Conservation (phyloP, 2,113 vertebrate species). For the Larimichthys crocea region DNA sequence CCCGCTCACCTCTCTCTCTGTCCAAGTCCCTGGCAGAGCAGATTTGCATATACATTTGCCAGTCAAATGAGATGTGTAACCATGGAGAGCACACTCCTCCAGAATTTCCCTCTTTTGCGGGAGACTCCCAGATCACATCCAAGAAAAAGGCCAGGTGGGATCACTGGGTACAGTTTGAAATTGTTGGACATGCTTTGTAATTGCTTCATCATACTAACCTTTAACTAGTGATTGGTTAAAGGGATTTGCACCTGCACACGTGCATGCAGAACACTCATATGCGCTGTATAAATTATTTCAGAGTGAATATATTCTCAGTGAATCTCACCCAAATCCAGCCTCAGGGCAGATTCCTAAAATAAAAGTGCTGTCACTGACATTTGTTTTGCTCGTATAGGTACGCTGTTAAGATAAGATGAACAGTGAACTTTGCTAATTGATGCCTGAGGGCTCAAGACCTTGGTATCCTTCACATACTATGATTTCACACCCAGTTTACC, state of each 20-base stretch:
- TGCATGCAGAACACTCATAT: neutral
- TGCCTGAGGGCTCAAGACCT: neutral
- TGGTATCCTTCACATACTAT: neutral
- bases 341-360: neutral
- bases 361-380: neutral
- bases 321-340: slow-evolving; percentile 3
- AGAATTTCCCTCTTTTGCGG: slow-evolving; percentile 58
- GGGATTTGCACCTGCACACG: neutral
- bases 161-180: neutral
- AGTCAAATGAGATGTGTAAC: slow-evolving; percentile 71
- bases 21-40: slow-evolving; percentile 6
- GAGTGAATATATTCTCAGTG: neutral
- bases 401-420: slow-evolving; percentile 2
- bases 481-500: neutral
- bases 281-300: neutral
- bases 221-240: neutral
- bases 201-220: neutral
- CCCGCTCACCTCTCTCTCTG: neutral
- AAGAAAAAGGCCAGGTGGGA: slow-evolving; percentile 26
- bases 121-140: slow-evolving; percentile 42
- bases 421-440: neutral
- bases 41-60: slow-evolving; percentile 78
- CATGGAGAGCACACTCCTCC: slow-evolving; percentile 40
- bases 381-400: slow-evolving; percentile 6
- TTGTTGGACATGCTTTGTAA: neutral